A percentile compares a stretch with the other conserved stretches of the same genome.
Evolutionary conservation across 92 coral and sea anemone genomes (phyloP).

Genomic region (Epizoanthus ramosus): DNA sequence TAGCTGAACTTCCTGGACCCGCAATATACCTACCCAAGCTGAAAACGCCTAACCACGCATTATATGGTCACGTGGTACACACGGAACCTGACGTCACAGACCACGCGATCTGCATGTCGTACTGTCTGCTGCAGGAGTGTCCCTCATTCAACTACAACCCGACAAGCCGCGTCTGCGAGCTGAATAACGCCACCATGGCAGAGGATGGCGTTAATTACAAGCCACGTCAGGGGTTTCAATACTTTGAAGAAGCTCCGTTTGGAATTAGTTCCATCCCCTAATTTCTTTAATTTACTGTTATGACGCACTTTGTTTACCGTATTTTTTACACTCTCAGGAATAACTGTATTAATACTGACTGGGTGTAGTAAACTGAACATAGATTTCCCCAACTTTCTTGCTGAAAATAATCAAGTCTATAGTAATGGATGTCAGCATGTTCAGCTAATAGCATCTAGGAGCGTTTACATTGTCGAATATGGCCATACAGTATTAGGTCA

Average conservation of each 20-base stretch:
- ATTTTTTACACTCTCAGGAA: no score
- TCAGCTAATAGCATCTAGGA: no score
- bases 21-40: neutral
- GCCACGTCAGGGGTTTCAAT: neutral
- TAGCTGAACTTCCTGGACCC: conserved; percentile 8
- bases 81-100: neutral
- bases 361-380: no score
- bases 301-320: no score
- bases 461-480: no score
- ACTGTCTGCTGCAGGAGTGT: neutral
- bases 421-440: no score
- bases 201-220: neutral
- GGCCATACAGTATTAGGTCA: no score
- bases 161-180: neutral
- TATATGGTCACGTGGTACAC: neutral
- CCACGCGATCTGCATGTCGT: neutral
- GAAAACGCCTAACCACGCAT: neutral
- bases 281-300: no score
- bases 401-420: no score
- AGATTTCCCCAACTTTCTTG: no score
- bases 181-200: conserved; percentile 4
- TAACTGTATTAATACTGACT: no score
- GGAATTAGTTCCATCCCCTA: no score
- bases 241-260: neutral
- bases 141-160: neutral